Evolutionary conservation across 2,797 vertebrate species (phyloP).

Genomic region (Thunnus albacares): DNA sequence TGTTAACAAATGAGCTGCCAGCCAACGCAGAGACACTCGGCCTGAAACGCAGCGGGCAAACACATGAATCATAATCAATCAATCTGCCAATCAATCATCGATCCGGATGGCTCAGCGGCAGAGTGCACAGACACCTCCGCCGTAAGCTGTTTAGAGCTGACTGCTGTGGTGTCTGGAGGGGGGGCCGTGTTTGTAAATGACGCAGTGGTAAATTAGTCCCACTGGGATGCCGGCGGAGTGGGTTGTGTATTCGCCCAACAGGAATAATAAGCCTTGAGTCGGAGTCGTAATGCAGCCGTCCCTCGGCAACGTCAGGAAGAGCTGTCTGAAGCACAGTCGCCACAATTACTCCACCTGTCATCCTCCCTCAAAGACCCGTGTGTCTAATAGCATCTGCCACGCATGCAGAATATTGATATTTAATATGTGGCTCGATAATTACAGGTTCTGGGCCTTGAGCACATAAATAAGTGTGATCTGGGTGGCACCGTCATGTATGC

Average conservation of each 20-base stretch:
- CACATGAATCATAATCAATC: slow-evolving; percentile 77
- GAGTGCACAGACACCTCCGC: slow-evolving; percentile 30
- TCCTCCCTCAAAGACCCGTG: slow-evolving; percentile 24
- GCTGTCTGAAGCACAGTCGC: slow-evolving; percentile 28
- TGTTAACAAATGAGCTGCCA: slow-evolving; percentile 78
- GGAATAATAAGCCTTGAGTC: slow-evolving; percentile 61
- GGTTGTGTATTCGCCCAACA: slow-evolving; percentile 55
- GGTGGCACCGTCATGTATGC: background rate
- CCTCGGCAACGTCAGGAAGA: slow-evolving; percentile 9
- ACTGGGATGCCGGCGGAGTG: slow-evolving; percentile 53
- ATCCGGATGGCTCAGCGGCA: slow-evolving; percentile 14
- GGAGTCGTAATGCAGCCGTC: slow-evolving; percentile 49
- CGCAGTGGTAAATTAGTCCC: slow-evolving; percentile 73
- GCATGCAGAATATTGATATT: slow-evolving; percentile 27
- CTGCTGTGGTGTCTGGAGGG: background rate
- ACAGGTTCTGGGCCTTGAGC: background rate
- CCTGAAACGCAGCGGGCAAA: slow-evolving; percentile 53
- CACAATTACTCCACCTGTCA: slow-evolving; percentile 59
- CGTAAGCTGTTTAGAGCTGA: slow-evolving; percentile 37
- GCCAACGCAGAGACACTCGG: slow-evolving; percentile 32
- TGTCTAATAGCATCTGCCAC: slow-evolving; percentile 27
- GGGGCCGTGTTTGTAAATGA: slow-evolving; percentile 53
- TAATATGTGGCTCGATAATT: slow-evolving; percentile 5
- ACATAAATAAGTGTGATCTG: slow-evolving; percentile 3
- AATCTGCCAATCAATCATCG: slow-evolving; percentile 72